Evolutionary conservation across 2,113 vertebrate species (phyloP).

Genomic region (Gila orcuttii): DNA sequence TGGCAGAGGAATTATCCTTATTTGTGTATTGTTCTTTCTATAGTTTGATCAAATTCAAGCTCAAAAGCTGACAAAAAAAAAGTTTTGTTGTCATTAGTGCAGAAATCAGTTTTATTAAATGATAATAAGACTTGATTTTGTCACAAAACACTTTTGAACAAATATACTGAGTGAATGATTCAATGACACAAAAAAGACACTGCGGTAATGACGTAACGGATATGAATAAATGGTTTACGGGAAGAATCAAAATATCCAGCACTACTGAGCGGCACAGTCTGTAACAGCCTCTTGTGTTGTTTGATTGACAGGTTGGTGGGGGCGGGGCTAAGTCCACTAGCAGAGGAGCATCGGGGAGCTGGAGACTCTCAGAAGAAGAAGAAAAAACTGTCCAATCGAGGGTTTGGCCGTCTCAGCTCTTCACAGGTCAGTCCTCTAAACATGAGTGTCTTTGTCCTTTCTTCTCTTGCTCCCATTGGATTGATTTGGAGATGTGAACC

Average conservation of each 20-base stretch:
- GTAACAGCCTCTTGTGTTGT: conserved; percentile 53
- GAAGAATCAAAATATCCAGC: not conserved
- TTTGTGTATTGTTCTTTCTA: no score
- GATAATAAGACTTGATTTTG: not conserved
- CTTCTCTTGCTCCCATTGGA: not conserved
- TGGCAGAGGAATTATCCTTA: no score
- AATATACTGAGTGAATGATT: not conserved
- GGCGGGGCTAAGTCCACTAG: conserved; percentile 81
- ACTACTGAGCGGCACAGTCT: not conserved
- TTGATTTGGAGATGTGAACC: conserved; percentile 4
- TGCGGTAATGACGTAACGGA: not conserved
- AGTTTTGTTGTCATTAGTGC: not conserved
- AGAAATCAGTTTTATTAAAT: not conserved
- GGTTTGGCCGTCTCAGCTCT: conserved; percentile 73
- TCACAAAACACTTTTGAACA: not conserved
- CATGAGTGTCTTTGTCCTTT: not conserved
- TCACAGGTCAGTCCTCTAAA: conserved; percentile 66
- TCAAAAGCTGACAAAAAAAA: no score
- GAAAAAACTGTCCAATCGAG: conserved; percentile 79
- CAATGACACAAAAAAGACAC: not conserved
- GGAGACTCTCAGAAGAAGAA: conserved; percentile 83
- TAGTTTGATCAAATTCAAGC: no score
- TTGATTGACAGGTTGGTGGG: conserved; percentile 81
- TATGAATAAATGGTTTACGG: not conserved
- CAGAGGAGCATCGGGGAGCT: conserved; percentile 79